Percentiles rank a stretch among this genome's conserved stretches.
phyloP scores from a whole-genome alignment of 2,113 vertebrate species.

The Trachemys scripta region DNA sequence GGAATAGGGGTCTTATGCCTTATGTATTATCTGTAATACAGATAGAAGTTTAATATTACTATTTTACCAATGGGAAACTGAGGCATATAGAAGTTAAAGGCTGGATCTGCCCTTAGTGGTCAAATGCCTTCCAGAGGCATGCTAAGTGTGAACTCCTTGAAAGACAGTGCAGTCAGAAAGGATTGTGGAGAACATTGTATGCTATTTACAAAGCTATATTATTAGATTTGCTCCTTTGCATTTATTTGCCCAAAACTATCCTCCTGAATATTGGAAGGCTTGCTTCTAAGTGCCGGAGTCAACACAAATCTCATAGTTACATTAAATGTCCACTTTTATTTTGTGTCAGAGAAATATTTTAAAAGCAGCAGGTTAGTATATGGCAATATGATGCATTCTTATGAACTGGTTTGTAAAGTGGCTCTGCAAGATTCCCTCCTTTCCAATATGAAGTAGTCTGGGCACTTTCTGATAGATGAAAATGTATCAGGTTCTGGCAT shows the following conservation, averaged over 20 bases:
- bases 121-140: not conserved
- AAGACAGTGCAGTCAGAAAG: not conserved
- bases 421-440: not conserved
- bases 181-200: not conserved
- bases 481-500: not conserved
- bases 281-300: not conserved
- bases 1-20: not conserved
- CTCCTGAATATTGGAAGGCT: not conserved
- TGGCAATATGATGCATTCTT: not conserved
- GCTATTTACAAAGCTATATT: not conserved
- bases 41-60: not conserved
- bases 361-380: not conserved
- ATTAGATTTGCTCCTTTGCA: not conserved
- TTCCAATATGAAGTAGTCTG: not conserved
- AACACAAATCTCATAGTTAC: too few species aligned
- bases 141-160: not conserved
- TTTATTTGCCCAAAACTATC: not conserved
- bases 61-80: not conserved
- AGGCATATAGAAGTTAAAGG: not conserved
- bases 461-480: not conserved
- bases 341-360: not conserved
- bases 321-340: not conserved
- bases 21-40: not conserved
- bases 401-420: not conserved
- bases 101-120: not conserved